These are phyloP conservation scores for Sigmodon hispidus DNA, from an alignment of 2,113 vertebrate genomes.

Conservation along the genomic window DNA sequence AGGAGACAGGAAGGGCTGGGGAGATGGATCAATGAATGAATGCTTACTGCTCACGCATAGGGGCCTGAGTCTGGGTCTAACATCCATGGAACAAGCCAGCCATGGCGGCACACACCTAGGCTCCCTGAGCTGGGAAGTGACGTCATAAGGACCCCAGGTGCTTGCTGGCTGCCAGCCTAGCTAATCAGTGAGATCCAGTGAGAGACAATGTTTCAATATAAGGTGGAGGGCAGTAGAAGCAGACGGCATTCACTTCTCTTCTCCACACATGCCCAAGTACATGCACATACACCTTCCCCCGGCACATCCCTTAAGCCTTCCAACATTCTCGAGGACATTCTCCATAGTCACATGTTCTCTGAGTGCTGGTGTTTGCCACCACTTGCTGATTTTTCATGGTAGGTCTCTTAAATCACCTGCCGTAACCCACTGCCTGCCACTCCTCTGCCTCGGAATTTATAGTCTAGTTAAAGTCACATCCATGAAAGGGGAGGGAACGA, in stretches of 20 bases:
- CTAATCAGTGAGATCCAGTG: background rate
- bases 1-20: background rate
- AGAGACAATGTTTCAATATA: background rate
- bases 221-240: background rate
- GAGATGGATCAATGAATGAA: too few relatives aligned
- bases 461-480: conserved; percentile 82
- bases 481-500: conserved; percentile 77
- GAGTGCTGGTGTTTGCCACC: conserved; percentile 75
- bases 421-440: conserved; percentile 70
- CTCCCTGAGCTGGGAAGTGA: too few relatives aligned
- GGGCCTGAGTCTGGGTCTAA: background rate
- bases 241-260: background rate
- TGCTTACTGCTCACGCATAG: background rate
- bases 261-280: background rate
- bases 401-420: conserved; percentile 83
- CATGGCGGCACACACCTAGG: background rate
- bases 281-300: too few relatives aligned
- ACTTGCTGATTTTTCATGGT: conserved; percentile 78
- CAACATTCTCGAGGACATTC: conserved; percentile 49
- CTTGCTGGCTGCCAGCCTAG: background rate
- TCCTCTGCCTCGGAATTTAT: conserved; percentile 81
- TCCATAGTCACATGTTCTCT: conserved; percentile 60
- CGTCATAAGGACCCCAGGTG: background rate
- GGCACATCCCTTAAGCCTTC: background rate
- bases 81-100: background rate